A percentile compares a stretch with the other conserved stretches of the same genome.
Conservation (phyloP, 2,888 invertebrate genomes). For the Parnassius smintheus region DNA sequence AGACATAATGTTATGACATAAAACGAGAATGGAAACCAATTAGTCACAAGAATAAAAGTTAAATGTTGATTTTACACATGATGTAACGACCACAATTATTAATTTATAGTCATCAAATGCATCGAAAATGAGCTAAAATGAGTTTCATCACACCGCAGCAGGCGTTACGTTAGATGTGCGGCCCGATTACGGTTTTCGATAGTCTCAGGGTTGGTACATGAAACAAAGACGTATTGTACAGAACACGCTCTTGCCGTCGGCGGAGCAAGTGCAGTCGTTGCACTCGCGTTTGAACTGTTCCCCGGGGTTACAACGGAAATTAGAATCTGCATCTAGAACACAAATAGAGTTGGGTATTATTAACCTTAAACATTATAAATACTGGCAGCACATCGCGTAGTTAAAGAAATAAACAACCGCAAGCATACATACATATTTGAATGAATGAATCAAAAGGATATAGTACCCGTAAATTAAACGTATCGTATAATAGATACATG, state of each 20-base stretch:
- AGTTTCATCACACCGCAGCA: slow-evolving; percentile 5
- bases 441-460: too few species aligned
- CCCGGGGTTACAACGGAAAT: slow-evolving; percentile 74
- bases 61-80: neutral
- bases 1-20: too few species aligned
- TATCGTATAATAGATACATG: too few species aligned
- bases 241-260: slow-evolving; percentile 67
- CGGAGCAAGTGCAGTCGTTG: slow-evolving; percentile 76
- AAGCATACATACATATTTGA: too few species aligned
- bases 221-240: slow-evolving; percentile 68
- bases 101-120: slow-evolving; percentile 3
- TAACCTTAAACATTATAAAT: too few species aligned
- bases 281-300: slow-evolving; percentile 71
- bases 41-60: too few species aligned
- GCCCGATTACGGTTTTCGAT: neutral
- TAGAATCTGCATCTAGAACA: slow-evolving; percentile 50
- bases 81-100: neutral
- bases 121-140: slow-evolving; percentile 8
- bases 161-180: slow-evolving; percentile 15
- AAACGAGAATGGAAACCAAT: too few species aligned
- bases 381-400: too few species aligned
- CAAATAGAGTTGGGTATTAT: neutral
- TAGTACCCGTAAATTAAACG: too few species aligned
- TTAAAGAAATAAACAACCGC: too few species aligned
- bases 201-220: slow-evolving; percentile 19